Conservation (phyloP, 2,888 invertebrate species). For the Gasteruption jaculator region DNA sequence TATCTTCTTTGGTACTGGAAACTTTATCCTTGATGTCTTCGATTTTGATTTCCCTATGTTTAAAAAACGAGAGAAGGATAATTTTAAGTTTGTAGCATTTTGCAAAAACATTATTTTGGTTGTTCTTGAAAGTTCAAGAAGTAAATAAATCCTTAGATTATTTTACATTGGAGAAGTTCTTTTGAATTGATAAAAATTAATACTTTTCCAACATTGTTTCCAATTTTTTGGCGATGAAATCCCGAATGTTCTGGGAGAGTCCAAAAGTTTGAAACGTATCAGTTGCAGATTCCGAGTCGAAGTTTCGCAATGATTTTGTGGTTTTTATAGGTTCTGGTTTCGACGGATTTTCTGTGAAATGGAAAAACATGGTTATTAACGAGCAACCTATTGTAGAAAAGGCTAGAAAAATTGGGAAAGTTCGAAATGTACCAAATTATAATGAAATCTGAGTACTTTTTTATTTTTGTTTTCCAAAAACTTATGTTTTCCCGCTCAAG, state of each 20-base stretch:
- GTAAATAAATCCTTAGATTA: slow-evolving; percentile 1
- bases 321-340: no score
- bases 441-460: no score
- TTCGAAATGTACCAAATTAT: no score
- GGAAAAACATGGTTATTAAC: no score
- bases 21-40: slow-evolving; percentile 3
- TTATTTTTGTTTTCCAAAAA: no score
- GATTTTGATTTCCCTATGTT: slow-evolving; percentile 32
- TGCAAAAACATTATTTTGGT: no score
- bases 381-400: no score
- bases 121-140: background rate
- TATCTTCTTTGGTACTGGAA: slow-evolving; percentile 8
- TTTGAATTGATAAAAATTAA: slow-evolving; percentile 11
- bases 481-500: no score
- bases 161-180: slow-evolving; percentile 11
- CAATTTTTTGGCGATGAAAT: slow-evolving; percentile 37
- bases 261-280: slow-evolving; percentile 32
- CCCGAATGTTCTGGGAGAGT: slow-evolving; percentile 32
- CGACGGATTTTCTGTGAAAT: slow-evolving; percentile 6
- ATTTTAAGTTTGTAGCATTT: slow-evolving; percentile 1
- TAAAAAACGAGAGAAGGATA: slow-evolving; percentile 20
- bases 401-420: no score
- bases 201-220: slow-evolving; percentile 35
- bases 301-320: slow-evolving; percentile 19
- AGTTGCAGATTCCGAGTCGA: slow-evolving; percentile 16